Conservation (phyloP, 2,113 vertebrate species). For the Notechis scutatus region DNA sequence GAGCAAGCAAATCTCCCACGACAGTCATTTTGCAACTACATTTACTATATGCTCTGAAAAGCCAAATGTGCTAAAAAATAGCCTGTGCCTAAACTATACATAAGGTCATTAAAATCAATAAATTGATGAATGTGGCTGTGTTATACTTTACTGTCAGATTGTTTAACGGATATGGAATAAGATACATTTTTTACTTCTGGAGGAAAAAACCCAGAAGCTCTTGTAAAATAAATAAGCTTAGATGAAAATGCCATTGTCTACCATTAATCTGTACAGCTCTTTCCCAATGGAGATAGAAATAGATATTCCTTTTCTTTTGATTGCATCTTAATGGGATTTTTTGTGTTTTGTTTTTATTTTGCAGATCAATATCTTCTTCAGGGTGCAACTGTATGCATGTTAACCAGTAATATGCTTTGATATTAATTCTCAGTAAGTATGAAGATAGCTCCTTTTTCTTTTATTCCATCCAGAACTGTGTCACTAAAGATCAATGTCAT, state of each 20-base stretch:
- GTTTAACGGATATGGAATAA: constrained; percentile 33
- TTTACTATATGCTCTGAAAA: background rate
- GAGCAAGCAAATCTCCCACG: background rate
- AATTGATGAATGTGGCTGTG: background rate
- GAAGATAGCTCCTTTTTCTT: background rate
- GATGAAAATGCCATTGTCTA: constrained; percentile 78
- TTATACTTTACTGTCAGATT: background rate
- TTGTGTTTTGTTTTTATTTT: constrained; percentile 20
- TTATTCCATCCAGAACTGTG: constrained; percentile 30
- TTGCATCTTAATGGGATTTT: constrained; percentile 62
- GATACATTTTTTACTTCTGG: constrained; percentile 48
- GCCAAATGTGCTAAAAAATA: background rate
- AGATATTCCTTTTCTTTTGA: constrained; percentile 76
- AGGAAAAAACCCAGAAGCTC: constrained; percentile 60
- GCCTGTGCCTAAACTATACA: background rate
- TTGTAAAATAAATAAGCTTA: constrained; percentile 76
- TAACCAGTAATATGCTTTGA: constrained; percentile 8
- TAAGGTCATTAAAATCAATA: background rate
- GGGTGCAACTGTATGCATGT: constrained; percentile 27
- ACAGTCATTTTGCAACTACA: background rate
- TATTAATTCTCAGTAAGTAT: constrained; percentile 39
- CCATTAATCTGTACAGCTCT: constrained; percentile 72
- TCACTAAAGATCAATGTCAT: constrained; percentile 31
- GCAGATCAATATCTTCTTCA: constrained; percentile 33
- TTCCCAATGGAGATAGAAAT: constrained; percentile 73